Evolutionary conservation across 2,797 vertebrate species (phyloP), one percentile per base, ranked within the genome.

Genomic region (Sciurus carolinensis): DNA sequence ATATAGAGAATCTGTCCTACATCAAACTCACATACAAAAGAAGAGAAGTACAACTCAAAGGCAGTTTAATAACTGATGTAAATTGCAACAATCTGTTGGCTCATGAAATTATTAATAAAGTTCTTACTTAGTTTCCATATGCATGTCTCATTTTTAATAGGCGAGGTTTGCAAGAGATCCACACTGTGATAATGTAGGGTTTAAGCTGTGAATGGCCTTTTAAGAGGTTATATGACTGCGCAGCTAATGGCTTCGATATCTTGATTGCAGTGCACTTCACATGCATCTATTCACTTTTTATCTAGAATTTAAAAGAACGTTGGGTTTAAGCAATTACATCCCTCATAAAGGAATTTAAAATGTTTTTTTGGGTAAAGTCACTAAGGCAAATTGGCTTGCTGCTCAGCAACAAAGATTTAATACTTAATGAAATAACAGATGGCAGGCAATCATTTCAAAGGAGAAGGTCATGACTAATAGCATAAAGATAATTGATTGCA

Each of bases 371-470:
- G 2, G 5, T 7, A 72, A 96, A 97, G 75, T 88, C 73, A 28
- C 15, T 76, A 94, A 47, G 39, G 54, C 0, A 62, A 96, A 94
- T 87, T 93, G 39, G 36, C 59, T 96, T 95, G 88, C 77, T 85
- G 3, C 57, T 69, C 80, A 24, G 50, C 20, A 2, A 42, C 30
- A 87, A 97, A 95, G 77, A 93, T 95, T 92, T 95, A 94, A 44
- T 87, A 66, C 80, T 94, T 94, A 96, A 97, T 96, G 36, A 97
- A 97, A 96, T 85, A 89, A 33, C 64, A 97, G 12, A 67, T 91
- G 75, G 80, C 54, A 85, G 95, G 0, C 18, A 91, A 86, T 95
- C 92, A 85, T 87, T 96, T 91, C 72, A 90, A 66, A 96, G n/a
- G 87, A 94, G 33, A 86, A 47, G 85, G 14, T 95, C 71, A 82